These are phyloP conservation scores for Scomberomorus guttatus DNA, from an alignment of 2,797 vertebrate species.

Conservation along the genomic window DNA sequence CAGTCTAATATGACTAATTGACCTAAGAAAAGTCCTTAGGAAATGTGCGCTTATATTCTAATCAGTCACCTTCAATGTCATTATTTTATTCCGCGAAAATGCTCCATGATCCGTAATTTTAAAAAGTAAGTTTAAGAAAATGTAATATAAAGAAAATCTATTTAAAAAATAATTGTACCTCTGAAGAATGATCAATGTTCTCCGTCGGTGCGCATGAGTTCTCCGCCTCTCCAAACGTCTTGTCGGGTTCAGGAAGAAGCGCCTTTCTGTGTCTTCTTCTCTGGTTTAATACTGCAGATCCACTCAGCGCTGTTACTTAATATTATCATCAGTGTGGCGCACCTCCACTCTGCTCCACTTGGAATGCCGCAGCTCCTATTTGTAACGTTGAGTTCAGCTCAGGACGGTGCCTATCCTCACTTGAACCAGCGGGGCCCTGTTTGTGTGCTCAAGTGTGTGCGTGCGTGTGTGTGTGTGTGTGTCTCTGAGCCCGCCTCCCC, in stretches of 20 bases:
- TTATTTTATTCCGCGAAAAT: neutral
- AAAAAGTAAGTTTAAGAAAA: neutral
- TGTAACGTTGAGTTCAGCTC: constrained; percentile 85
- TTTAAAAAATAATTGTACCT: constrained; percentile 48
- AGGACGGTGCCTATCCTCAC: constrained; percentile 82
- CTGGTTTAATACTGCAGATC: constrained; percentile 17
- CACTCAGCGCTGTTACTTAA: constrained; percentile 47
- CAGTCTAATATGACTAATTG: neutral
- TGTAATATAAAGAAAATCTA: neutral
- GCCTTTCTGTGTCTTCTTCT: constrained; percentile 2
- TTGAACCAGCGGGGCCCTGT: constrained; percentile 77
- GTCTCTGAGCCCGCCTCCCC: constrained; percentile 55
- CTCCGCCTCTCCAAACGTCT: constrained; percentile 3
- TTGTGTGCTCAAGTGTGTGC: constrained; percentile 28
- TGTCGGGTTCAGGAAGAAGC: constrained; percentile 21
- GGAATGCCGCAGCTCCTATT: constrained; percentile 82
- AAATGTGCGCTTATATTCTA: neutral
- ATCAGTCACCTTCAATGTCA: no score
- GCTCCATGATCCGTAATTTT: neutral
- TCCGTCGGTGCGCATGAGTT: constrained; percentile 11
- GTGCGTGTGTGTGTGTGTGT: constrained; percentile 33
- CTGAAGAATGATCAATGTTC: neutral
- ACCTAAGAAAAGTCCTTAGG: neutral
- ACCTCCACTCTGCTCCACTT: constrained; percentile 79
- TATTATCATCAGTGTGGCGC: constrained; percentile 53